Evolutionary conservation across 1,140 invertebrate species (phyloP), one percentile per base, ranked within the genome.

Genomic region (Papilio machaon): DNA sequence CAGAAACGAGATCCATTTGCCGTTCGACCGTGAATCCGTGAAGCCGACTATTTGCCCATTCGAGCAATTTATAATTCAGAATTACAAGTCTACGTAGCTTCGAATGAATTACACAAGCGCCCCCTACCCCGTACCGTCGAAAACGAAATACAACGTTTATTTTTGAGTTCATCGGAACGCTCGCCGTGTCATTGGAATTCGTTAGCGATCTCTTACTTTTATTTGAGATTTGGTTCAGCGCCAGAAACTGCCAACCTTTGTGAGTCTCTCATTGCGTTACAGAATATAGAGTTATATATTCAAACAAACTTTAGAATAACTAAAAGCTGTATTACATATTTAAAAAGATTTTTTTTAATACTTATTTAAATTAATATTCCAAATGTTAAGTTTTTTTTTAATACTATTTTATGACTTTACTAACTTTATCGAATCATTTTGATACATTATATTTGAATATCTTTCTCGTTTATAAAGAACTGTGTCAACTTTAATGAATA

Each of bases 201-300:
- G 74, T 76, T 76, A 76, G 74, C 19, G 19, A 76, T 49, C 46
- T 49, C 46, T 30, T 74, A 47, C 73, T 74, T 76, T 76, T 76
- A 76, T 76, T 76, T 76, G 74, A 76, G 74, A 76, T 52, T 76
- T 76, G 74, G 74, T 76, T 19, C 46, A 30, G 74, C 23, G 74
- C 74, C 74, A 76, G 74, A 35, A 76, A 23, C 30, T 35, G 43
- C 73, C 73, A 43, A 73, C 17, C n/a, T 47, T 73, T 73, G 35
- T 19, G n/a, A 46, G 73, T 46, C 35, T 73, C 19, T 52, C 74
- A 30, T 76, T 76, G 35, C 46, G 74, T 47, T 52, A 19, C 47
- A 13, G 46, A 49, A 30, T 76, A 49, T 76, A 52, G 23, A 76
- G 52, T 76, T 76, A 70, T 11, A 70, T 70, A 10, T 70, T 70